Conservation (phyloP, 2,797 vertebrate genomes). For the Erpetoichthys calabaricus region DNA sequence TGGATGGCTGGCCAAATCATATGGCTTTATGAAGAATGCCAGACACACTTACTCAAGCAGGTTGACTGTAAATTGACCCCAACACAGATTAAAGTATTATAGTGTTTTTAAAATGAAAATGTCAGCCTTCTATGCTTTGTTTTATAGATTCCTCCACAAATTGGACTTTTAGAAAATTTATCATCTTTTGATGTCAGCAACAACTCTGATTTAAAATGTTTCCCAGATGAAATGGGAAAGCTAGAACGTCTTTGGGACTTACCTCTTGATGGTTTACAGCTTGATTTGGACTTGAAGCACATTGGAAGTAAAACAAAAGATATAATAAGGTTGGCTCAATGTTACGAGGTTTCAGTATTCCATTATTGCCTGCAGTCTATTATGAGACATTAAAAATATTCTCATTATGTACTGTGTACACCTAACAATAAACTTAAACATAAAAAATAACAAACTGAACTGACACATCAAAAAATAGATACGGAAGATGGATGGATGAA, state of each 20-base stretch:
- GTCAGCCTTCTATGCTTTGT: slow-evolving; percentile 7
- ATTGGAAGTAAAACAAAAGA: slow-evolving; percentile 90
- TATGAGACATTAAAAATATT: too few species aligned
- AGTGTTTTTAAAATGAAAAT: too few species aligned
- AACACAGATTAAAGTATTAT: too few species aligned
- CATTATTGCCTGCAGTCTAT: slow-evolving; percentile 2
- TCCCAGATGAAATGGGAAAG: slow-evolving; percentile 92
- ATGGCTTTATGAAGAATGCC: too few species aligned
- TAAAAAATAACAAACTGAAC: slow-evolving; percentile 1
- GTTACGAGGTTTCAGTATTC: slow-evolving; percentile 10
- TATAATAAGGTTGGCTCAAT: slow-evolving; percentile 65
- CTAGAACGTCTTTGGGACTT: slow-evolving; percentile 85
- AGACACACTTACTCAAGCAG: too few species aligned
- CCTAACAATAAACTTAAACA: neutral
- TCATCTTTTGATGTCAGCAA: slow-evolving; percentile 82
- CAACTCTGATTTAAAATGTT: slow-evolving; percentile 64
- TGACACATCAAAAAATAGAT: neutral
- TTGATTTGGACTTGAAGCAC: slow-evolving; percentile 84
- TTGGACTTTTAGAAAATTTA: slow-evolving; percentile 76
- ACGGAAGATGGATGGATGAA: neutral
- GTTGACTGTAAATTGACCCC: too few species aligned
- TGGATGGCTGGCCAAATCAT: too few species aligned
- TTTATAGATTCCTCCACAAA: slow-evolving; percentile 74
- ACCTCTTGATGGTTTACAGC: slow-evolving; percentile 77
- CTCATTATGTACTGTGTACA: neutral